Evolutionary conservation across 2,888 invertebrate species (phyloP).

Genomic region (Sesia bembeciformis): DNA sequence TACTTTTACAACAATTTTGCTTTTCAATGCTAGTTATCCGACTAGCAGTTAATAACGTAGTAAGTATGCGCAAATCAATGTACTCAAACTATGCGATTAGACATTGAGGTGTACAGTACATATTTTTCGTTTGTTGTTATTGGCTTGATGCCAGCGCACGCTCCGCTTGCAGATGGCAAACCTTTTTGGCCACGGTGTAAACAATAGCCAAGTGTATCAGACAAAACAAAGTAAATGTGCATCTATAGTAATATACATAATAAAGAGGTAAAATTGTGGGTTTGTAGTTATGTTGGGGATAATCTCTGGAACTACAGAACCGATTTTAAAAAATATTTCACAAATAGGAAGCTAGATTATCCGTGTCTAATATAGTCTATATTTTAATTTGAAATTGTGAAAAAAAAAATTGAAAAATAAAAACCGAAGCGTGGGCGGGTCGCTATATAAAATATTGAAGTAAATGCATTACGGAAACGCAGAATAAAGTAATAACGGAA

Average conservation of each 20-base stretch:
- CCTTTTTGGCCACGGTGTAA: constrained; percentile 1
- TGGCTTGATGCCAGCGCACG: constrained; percentile 12
- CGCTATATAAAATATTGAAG: too few species aligned
- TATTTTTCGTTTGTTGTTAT: constrained; percentile 3
- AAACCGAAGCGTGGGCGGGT: too few species aligned
- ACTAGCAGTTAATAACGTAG: constrained; percentile 2
- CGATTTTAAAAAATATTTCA: too few species aligned
- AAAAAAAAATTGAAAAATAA: too few species aligned
- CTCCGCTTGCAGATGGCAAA: constrained; percentile 9
- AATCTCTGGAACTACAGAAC: too few species aligned
- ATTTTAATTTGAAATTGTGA: too few species aligned
- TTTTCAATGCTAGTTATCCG: not conserved
- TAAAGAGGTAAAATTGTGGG: too few species aligned
- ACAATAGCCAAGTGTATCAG: not conserved
- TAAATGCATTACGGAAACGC: not conserved
- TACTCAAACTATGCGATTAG: constrained; percentile 7
- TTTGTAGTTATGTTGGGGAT: too few species aligned
- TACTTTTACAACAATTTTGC: not conserved
- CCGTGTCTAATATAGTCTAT: too few species aligned
- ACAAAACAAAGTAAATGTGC: not conserved
- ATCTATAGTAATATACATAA: too few species aligned
- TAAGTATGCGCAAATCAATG: not conserved
- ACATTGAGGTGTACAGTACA: constrained; percentile 2
- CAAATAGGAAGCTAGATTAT: too few species aligned
- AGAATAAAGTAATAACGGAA: not conserved